These are phyloP conservation scores for Heliconius ethilla DNA, from an alignment of 2,888 invertebrate genomes.

Conservation along the genomic window DNA sequence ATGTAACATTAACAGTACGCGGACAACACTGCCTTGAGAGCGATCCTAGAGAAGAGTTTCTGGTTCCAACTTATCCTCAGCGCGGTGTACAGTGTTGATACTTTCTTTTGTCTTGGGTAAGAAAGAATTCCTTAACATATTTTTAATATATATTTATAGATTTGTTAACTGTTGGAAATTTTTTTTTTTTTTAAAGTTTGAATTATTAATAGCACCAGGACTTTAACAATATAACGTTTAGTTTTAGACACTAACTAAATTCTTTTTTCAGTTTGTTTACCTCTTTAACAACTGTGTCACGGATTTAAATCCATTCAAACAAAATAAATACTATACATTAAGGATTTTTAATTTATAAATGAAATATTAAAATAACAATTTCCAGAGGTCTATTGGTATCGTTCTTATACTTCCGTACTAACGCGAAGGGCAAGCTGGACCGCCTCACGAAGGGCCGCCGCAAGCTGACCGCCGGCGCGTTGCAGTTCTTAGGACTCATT, in stretches of 20 bases:
- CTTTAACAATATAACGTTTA: no score
- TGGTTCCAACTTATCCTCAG: conserved; percentile 90
- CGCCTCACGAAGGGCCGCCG: conserved; percentile 84
- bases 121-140: conserved; percentile 21
- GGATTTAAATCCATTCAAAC: no score
- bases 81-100: conserved; percentile 90
- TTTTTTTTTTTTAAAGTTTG: no score
- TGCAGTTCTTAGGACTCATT: conserved; percentile 89
- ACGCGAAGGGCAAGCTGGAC: conserved; percentile 87
- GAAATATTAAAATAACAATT: background rate
- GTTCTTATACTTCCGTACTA: conserved; percentile 92
- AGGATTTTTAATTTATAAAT: no score
- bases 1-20: conserved; percentile 80
- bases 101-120: conserved; percentile 89
- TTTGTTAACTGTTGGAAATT: no score
- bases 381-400: conserved; percentile 90
- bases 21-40: conserved; percentile 88
- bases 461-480: conserved; percentile 83
- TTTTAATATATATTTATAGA: no score
- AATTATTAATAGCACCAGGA: no score
- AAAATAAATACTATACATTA: no score
- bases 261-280: no score
- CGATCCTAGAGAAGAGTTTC: conserved; percentile 88
- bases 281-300: no score
- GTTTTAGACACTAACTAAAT: no score